These are phyloP conservation scores for Squalus acanthias DNA, from an alignment of 2,797 vertebrate species.

Conservation along the genomic window DNA sequence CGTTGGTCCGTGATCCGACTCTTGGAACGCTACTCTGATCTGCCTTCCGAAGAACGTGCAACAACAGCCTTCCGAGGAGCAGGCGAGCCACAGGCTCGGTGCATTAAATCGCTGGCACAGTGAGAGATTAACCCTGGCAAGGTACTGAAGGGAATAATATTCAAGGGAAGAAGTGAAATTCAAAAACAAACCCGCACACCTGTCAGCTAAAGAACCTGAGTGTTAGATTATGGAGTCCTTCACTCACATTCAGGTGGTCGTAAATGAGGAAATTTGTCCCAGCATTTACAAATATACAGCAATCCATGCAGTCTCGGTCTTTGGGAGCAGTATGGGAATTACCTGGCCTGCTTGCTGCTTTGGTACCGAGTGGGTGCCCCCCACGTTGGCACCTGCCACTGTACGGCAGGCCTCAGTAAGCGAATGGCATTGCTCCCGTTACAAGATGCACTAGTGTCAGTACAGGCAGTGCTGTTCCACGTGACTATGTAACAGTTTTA, in stretches of 20 bases:
- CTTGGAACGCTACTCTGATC: not conserved
- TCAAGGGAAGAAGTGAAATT: conserved; percentile 2
- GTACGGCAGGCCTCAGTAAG: not conserved
- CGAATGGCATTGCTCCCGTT: conserved; percentile 9
- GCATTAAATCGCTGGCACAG: conserved; percentile 30
- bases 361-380: conserved; percentile 4
- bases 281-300: conserved; percentile 36
- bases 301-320: conserved; percentile 26
- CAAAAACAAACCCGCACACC: conserved; percentile 29
- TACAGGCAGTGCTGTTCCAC: conserved; percentile 27
- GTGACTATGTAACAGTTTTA: not conserved
- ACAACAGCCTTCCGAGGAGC: not conserved
- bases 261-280: conserved; percentile 36
- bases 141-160: conserved; percentile 26
- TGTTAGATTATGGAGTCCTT: conserved; percentile 33
- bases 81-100: conserved; percentile 6
- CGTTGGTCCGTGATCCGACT: conserved; percentile 17
- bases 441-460: conserved; percentile 18
- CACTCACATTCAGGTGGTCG: conserved; percentile 36
- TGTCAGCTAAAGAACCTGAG: conserved; percentile 37
- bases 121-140: conserved; percentile 11
- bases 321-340: not conserved
- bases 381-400: not conserved
- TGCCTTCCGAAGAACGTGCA: not conserved
- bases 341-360: conserved; percentile 32